Conservation (phyloP, 1,140 invertebrate genomes). For the Popillia japonica region DNA sequence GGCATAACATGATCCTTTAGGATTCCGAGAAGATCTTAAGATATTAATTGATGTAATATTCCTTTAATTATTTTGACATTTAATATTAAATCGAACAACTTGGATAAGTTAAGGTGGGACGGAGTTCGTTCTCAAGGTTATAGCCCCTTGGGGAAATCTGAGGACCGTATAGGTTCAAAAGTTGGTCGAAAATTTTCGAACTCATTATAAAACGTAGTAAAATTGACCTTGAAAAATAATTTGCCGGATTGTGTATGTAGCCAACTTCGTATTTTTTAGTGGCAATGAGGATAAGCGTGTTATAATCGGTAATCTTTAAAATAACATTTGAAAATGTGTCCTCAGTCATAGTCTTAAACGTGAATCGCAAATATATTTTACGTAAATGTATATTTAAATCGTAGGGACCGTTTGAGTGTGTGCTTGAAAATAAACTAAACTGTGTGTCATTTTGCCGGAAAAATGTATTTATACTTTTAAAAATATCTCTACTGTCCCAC, state of each 20-base stretch:
- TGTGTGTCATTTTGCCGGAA: background rate
- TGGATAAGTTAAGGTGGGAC: too few relatives aligned
- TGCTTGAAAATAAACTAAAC: background rate
- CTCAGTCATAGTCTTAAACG: too few relatives aligned
- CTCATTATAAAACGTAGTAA: background rate
- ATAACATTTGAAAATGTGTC: too few relatives aligned
- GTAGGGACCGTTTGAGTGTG: background rate
- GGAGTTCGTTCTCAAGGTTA: too few relatives aligned
- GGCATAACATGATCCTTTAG: too few relatives aligned
- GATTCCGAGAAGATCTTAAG: too few relatives aligned
- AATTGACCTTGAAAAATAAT: slow-evolving; percentile 1
- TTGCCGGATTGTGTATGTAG: background rate
- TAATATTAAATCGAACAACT: too few relatives aligned
- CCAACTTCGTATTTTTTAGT: background rate
- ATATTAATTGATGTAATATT: too few relatives aligned
- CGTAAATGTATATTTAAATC: slow-evolving; percentile 3
- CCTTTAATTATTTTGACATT: too few relatives aligned
- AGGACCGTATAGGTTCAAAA: too few relatives aligned
- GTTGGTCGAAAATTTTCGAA: background rate
- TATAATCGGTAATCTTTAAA: too few relatives aligned
- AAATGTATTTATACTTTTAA: slow-evolving; percentile 13
- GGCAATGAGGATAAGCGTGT: background rate
- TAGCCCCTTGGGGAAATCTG: too few relatives aligned
- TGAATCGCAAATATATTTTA: background rate
- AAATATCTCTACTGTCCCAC: background rate